These are phyloP conservation scores for Mallotus villosus DNA, from an alignment of 2,797 vertebrate genomes.

Conservation along the genomic window DNA sequence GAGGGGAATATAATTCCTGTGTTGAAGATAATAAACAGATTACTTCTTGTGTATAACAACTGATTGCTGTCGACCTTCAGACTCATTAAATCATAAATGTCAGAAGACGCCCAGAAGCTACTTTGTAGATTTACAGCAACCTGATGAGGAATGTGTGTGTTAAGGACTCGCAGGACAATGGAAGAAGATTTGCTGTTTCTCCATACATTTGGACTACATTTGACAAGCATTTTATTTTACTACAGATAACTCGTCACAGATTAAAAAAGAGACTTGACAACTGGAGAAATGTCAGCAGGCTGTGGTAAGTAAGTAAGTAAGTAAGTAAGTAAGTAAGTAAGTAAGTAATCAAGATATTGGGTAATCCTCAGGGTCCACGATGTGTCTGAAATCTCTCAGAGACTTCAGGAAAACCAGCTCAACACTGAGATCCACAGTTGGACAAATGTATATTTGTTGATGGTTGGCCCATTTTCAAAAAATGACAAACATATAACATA, in stretches of 20 bases:
- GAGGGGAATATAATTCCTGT: neutral
- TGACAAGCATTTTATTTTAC: neutral
- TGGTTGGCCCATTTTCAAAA: too few species aligned
- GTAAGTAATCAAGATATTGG: neutral
- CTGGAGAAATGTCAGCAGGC: slow-evolving; percentile 35
- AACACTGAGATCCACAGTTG: too few species aligned
- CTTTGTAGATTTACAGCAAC: neutral
- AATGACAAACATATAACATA: too few species aligned
- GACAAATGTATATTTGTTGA: too few species aligned
- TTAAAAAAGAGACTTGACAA: slow-evolving; percentile 46
- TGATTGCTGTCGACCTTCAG: slow-evolving; percentile 4
- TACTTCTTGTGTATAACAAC: neutral
- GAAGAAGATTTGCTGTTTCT: neutral
- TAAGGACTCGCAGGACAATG: neutral
- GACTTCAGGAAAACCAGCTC: too few species aligned
- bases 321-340: slow-evolving; percentile 4
- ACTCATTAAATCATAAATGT: slow-evolving; percentile 2
- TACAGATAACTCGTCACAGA: neutral
- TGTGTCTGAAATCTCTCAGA: too few species aligned
- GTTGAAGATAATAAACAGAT: neutral
- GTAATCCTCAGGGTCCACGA: neutral
- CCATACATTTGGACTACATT: neutral
- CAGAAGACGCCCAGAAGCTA: neutral
- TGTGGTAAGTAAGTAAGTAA: slow-evolving; percentile 37
- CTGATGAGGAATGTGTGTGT: neutral